Base-by-base conservation (phyloP, 2,113 vertebrate genomes). In the Pithys albifrons region DNA sequence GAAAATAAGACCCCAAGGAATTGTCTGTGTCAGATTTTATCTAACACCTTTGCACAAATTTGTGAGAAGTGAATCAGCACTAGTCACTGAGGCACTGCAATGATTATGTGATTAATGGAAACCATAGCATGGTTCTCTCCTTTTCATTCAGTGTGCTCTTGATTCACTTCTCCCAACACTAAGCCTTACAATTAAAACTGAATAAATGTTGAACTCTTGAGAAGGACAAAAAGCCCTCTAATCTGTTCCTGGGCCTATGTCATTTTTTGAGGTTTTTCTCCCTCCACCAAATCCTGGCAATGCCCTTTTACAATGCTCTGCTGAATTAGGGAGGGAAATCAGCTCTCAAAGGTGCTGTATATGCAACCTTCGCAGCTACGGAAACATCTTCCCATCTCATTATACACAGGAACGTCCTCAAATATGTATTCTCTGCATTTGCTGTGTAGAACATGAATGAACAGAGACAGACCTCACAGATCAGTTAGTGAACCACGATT, bases 361-460 rank as follows among this genome's bases (percentile, higher is more conserved):
- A 3, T 14, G 25, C 24, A 41, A 2, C 39, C 52, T n/a, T 7
- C 48, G 18, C 23, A 69, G 57, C 62, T 61, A 51, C 0, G 4
- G 74, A 25, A 55, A 59, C 29, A 46, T 12, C 19, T 41, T 55
- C 33, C 7, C 14, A 10, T 23, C 51, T n/a, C 66, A 11, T 51
- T 17, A 66, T 33, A 43, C 77, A 55, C 33, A 64, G 61, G 25
- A 81, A 29, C 1, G 1, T 33, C 51, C 45, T 25, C 41, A 9
- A 6, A 19, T n/a, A 13, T 11, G 6, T 22, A 39, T 12, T 51
- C 73, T 46, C 48, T 48, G 29, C 11, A 25, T 37, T 61, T 71
- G 16, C 85, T 78, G 4, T 0, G 14, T 6, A 46, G 35, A 1
- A 46, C 28, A 16, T 1, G 10, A 55, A 78, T 0, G 35, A n/a